phyloP scores from a whole-genome alignment of 2,797 vertebrate genomes.

The Phataginus tetradactyla region DNA sequence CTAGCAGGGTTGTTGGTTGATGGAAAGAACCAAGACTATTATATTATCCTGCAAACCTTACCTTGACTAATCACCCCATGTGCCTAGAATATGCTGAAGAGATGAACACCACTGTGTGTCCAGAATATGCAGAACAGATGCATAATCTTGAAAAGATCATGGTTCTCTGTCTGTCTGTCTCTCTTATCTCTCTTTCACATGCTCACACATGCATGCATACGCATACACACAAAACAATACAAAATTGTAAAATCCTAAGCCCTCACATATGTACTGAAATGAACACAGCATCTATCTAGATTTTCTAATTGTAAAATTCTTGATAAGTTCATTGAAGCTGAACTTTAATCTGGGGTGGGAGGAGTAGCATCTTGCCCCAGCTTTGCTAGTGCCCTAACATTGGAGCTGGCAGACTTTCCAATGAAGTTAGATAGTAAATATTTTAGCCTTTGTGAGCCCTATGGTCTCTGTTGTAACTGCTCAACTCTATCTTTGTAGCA shows the following conservation, averaged over 20 bases:
- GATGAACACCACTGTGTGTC: too few relatives aligned
- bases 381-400: not conserved
- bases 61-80: not conserved
- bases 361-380: not conserved
- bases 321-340: not conserved
- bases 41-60: not conserved
- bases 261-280: not conserved
- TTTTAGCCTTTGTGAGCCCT: not conserved
- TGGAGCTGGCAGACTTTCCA: not conserved
- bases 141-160: not conserved
- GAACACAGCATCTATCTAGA: not conserved
- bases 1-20: not conserved
- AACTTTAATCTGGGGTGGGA: not conserved
- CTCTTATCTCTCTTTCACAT: too few relatives aligned
- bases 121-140: not conserved
- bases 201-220: not conserved
- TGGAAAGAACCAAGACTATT: not conserved
- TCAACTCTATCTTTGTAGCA: rapidly evolving
- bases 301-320: not conserved
- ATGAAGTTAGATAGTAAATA: not conserved
- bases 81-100: too few relatives aligned
- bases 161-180: not conserved
- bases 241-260: constrained; percentile 35
- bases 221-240: not conserved
- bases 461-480: rapidly evolving